These are phyloP conservation scores for Drosophila cracens DNA, from an alignment of 2,888 invertebrate genomes.

Conservation along the genomic window DNA sequence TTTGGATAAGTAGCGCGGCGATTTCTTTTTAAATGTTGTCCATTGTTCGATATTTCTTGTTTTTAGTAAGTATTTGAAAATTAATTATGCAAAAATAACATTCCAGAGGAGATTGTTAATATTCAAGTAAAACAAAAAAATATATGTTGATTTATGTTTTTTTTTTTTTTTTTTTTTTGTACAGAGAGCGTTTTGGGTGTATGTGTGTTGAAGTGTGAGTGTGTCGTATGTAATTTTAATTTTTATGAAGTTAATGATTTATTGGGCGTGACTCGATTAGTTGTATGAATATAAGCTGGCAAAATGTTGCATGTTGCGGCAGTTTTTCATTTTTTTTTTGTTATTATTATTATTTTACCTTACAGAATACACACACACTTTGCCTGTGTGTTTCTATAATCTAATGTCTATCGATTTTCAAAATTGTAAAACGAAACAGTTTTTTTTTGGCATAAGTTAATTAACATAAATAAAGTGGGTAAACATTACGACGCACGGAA, in stretches of 20 bases:
- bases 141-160: conserved; percentile 38
- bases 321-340: background rate
- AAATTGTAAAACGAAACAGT: background rate
- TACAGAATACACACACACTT: background rate
- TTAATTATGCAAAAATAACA: conserved; percentile 72
- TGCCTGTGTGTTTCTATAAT: background rate
- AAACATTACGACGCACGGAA: background rate
- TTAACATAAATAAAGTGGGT: background rate
- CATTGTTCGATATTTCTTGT: conserved; percentile 29
- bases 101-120: conserved; percentile 65
- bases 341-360: too few species aligned
- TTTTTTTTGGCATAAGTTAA: background rate
- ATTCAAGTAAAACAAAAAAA: conserved; percentile 33
- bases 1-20: conserved; percentile 44
- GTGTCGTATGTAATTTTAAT: conserved; percentile 9
- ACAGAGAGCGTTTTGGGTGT: conserved; percentile 34
- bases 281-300: conserved; percentile 21
- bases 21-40: conserved; percentile 36
- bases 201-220: conserved; percentile 7
- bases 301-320: conserved; percentile 30
- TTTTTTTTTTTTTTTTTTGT: conserved; percentile 8
- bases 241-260: conserved; percentile 38
- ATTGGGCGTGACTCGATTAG: conserved; percentile 28
- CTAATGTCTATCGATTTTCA: background rate
- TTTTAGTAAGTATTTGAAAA: conserved; percentile 68